Percentiles rank a stretch among this genome's conserved stretches.
These are phyloP conservation scores for Lagopus leucura DNA, from an alignment of 2,113 vertebrate species.

Conservation along the genomic window DNA sequence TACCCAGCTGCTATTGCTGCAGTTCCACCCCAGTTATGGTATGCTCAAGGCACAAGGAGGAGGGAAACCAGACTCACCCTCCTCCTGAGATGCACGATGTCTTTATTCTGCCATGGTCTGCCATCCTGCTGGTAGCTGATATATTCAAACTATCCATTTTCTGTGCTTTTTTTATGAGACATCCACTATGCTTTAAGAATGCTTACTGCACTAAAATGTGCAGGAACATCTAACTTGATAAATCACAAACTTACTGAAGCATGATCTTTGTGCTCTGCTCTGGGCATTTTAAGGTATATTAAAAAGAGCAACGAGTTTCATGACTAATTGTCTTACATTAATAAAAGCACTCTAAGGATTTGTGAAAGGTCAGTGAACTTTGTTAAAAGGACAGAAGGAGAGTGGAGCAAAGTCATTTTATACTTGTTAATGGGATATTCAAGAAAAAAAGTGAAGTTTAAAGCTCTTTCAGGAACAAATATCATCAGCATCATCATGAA, in stretches of 20 bases:
- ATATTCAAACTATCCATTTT: not conserved
- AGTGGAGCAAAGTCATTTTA: not conserved
- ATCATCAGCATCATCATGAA: not conserved
- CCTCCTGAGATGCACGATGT: not conserved
- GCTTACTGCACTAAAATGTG: not conserved
- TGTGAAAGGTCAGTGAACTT: not conserved
- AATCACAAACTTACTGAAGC: not conserved
- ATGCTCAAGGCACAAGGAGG: not conserved
- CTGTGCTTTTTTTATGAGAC: not conserved
- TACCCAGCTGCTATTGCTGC: not conserved
- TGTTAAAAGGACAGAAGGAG: not conserved
- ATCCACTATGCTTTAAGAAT: not conserved
- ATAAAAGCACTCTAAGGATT: not conserved
- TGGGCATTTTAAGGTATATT: not conserved
- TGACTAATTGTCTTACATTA: not conserved
- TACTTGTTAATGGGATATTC: not conserved
- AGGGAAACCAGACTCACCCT: not conserved
- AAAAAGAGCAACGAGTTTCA: not conserved
- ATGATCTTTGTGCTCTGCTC: not conserved
- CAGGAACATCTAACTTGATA: not conserved
- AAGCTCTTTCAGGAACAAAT: not conserved
- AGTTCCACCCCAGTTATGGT: not conserved
- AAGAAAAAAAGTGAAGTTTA: not conserved
- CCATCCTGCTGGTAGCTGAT: not conserved
- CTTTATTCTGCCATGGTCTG: accelerated